A percentile compares a stretch with the other conserved stretches of the same genome.
Conservation (phyloP, 1,140 invertebrate genomes). For the Adoxophyes honmai region DNA sequence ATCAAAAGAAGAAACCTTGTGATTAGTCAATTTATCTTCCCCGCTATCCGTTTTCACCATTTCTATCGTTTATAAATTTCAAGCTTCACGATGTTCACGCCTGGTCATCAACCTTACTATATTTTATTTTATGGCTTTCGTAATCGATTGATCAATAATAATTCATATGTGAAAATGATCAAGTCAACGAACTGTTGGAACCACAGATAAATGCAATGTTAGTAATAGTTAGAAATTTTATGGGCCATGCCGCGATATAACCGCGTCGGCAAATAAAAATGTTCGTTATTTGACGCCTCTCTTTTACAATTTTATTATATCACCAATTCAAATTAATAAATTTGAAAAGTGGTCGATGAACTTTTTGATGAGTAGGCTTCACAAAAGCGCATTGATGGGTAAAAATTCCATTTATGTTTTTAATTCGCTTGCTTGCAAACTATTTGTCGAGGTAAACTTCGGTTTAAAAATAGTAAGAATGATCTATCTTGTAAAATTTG, state of each 20-base stretch:
- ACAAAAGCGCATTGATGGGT: no score
- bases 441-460: no score
- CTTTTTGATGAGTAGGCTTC: background rate
- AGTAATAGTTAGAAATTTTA: slow-evolving; percentile 1
- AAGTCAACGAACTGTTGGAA: background rate
- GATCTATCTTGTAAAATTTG: no score
- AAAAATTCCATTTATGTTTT: no score
- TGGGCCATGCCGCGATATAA: background rate
- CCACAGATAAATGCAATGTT: background rate
- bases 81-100: background rate
- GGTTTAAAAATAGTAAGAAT: no score
- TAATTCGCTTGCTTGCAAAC: no score
- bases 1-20: slow-evolving; percentile 7
- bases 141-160: slow-evolving; percentile 7
- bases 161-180: slow-evolving; percentile 2
- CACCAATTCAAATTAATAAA: background rate
- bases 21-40: background rate
- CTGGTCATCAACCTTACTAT: background rate
- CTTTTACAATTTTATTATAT: slow-evolving; percentile 10
- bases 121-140: background rate
- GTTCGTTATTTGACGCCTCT: background rate
- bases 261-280: slow-evolving; percentile 6
- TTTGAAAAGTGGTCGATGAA: background rate
- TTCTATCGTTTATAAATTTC: slow-evolving; percentile 15
- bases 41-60: slow-evolving; percentile 6